Evolutionary conservation across 2,888 invertebrate genomes (phyloP).

Genomic region (Lithophane ornitopus): DNA sequence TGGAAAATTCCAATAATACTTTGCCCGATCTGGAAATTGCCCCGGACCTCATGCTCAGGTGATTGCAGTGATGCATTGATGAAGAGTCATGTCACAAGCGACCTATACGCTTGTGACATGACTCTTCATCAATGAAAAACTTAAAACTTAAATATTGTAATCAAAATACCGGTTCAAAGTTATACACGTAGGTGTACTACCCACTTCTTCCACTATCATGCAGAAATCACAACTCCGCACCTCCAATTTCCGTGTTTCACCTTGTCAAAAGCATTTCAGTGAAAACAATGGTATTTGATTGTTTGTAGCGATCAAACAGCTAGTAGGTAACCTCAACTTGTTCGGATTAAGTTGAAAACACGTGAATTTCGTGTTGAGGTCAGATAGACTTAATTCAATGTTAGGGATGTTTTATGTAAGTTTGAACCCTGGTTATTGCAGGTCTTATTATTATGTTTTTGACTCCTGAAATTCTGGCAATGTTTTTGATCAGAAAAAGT

Average conservation of each 20-base stretch:
- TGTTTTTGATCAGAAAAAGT: not conserved
- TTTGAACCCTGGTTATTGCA: not conserved
- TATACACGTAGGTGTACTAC: not conserved
- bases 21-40: no score
- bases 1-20: no score
- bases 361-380: constrained; percentile 5
- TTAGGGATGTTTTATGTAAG: not conserved
- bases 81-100: no score
- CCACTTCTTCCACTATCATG: not conserved
- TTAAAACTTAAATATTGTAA: not conserved
- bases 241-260: not conserved
- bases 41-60: no score
- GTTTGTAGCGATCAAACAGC: constrained; percentile 43
- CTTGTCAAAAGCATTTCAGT: not conserved
- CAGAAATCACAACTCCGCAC: not conserved
- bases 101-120: no score
- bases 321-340: constrained; percentile 15
- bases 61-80: no score
- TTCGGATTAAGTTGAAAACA: constrained; percentile 1
- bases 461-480: not conserved
- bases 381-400: not conserved
- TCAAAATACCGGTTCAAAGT: not conserved
- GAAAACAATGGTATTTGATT: constrained; percentile 23
- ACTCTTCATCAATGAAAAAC: no score
- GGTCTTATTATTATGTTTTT: not conserved